Evolutionary conservation across 2,888 invertebrate species (phyloP).

Genomic region (Didymodactylos carnosus): DNA sequence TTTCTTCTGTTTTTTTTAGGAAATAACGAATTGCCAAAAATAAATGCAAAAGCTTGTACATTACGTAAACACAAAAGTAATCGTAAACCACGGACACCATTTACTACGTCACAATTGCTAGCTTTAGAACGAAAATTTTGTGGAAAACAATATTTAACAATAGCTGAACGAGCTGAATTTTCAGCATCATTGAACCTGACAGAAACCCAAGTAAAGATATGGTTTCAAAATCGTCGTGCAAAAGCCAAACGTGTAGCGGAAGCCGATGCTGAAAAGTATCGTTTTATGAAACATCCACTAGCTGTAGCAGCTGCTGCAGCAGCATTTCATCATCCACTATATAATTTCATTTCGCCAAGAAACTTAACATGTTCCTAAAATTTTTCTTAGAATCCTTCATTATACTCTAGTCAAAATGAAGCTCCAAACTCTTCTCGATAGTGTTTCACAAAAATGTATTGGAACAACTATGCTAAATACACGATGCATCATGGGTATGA

Average conservation of each 20-base stretch:
- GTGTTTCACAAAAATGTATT: no score
- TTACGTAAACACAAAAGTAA: constrained; percentile 74
- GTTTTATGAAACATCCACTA: neutral
- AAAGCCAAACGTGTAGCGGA: constrained; percentile 90
- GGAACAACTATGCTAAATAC: no score
- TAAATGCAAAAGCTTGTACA: constrained; percentile 8
- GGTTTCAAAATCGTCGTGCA: constrained; percentile 44
- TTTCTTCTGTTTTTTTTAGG: no score
- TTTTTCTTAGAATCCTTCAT: neutral
- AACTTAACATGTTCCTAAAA: neutral
- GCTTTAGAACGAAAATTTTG: constrained; percentile 78
- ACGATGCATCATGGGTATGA: no score
- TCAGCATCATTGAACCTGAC: constrained; percentile 67
- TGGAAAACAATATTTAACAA: constrained; percentile 77
- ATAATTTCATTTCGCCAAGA: neutral
- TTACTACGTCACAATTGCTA: constrained; percentile 73
- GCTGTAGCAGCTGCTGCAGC: neutral
- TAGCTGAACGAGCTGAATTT: constrained; percentile 82
- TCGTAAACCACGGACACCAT: constrained; percentile 80
- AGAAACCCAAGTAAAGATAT: constrained; percentile 65
- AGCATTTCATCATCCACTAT: neutral
- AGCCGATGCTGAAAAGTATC: constrained; percentile 12
- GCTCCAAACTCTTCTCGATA: no score
- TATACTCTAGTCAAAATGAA: neutral
- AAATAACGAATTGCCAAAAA: constrained; percentile 8